Percentiles rank a stretch among this genome's conserved stretches.
Conservation (phyloP, 2,797 vertebrate species). For the Mustela erminea region DNA sequence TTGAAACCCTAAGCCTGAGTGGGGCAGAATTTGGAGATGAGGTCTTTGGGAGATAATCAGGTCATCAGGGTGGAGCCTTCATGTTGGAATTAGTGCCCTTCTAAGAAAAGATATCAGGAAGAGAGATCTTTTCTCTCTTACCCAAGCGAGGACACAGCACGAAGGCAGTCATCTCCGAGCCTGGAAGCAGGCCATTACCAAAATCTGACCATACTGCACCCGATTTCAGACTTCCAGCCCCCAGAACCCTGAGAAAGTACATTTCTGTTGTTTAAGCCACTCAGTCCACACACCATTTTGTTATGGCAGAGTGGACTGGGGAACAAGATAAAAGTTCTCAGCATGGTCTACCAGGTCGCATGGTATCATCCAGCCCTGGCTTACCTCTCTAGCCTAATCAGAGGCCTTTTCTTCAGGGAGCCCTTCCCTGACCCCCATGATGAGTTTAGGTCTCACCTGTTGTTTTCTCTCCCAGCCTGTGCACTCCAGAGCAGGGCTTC, state of each 20-base stretch:
- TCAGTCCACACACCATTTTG: not conserved
- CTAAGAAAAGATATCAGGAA: not conserved
- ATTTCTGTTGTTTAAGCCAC: not conserved
- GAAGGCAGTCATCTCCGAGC: not conserved
- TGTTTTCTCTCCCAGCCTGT: conserved; percentile 19
- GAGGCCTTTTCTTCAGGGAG: not conserved
- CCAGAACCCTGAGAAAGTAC: not conserved
- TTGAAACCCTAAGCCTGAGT: not conserved
- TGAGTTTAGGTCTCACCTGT: conserved; percentile 18
- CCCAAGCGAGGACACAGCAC: not conserved
- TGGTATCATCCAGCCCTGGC: not conserved
- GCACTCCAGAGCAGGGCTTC: not conserved
- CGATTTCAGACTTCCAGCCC: not conserved
- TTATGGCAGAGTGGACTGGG: not conserved
- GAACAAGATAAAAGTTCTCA: not conserved
- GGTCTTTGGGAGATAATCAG: not conserved
- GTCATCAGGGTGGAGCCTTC: not conserved
- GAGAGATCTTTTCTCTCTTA: not conserved
- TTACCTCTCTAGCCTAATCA: not conserved
- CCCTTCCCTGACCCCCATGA: not conserved
- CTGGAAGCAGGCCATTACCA: not conserved
- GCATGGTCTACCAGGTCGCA: not conserved
- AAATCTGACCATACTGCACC: not conserved
- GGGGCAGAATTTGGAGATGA: not conserved
- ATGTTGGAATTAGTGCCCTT: not conserved